These are phyloP conservation scores for Coenonympha arcania DNA, from an alignment of 2,888 invertebrate species.

Conservation along the genomic window DNA sequence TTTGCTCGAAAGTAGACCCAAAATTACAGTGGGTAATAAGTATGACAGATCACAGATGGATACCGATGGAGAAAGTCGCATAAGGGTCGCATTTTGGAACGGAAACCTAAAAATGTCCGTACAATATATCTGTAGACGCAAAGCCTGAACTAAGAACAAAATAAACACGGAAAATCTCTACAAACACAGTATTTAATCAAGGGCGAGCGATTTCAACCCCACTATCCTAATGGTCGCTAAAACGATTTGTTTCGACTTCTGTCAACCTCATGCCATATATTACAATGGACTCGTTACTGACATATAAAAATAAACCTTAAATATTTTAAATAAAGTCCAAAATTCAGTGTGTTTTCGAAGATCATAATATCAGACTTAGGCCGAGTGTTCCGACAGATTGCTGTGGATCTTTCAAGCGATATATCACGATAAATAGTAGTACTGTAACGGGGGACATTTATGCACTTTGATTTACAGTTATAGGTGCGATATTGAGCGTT, in stretches of 20 bases:
- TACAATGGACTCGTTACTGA: conserved; percentile 4
- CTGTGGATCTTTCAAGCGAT: conserved; percentile 26
- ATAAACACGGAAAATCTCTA: conserved; percentile 5
- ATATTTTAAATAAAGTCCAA: not conserved
- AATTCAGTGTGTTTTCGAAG: not conserved
- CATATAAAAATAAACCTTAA: conserved; percentile 2
- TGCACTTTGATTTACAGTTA: conserved; percentile 7
- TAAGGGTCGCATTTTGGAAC: too few species aligned
- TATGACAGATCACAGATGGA: too few species aligned
- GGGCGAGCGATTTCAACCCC: conserved; percentile 25
- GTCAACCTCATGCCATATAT: conserved; percentile 23
- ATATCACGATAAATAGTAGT: conserved; percentile 28
- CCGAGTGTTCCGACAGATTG: conserved; percentile 20
- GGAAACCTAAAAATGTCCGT: too few species aligned
- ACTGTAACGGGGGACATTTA: conserved; percentile 13
- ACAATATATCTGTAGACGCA: too few species aligned
- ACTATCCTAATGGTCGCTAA: conserved; percentile 27
- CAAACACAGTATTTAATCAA: conserved; percentile 19
- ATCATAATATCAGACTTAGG: conserved; percentile 13
- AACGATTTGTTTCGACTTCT: conserved; percentile 28
- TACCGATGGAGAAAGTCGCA: too few species aligned
- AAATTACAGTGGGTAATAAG: too few species aligned
- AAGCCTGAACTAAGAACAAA: not conserved
- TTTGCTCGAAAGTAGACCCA: too few species aligned
- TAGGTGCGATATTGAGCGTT: conserved; percentile 2